A percentile compares a stretch with the other conserved stretches of the same genome.
Conservation (phyloP, 2,888 invertebrate species). For the Ferdinandea cuprea region DNA sequence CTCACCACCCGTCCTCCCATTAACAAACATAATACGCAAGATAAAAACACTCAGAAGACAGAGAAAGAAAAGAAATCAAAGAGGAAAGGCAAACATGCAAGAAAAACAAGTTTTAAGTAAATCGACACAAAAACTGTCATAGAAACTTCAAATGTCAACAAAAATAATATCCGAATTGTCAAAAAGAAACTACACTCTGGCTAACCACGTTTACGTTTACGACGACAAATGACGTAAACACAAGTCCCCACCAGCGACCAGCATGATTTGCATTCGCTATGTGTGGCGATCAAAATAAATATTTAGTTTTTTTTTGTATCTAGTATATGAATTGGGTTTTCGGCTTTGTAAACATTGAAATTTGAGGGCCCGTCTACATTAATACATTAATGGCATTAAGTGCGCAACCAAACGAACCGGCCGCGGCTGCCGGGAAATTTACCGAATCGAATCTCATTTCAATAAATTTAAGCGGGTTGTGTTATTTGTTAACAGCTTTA, state of each 20-base stretch:
- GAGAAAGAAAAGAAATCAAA: neutral
- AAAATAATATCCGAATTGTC: conserved; percentile 29
- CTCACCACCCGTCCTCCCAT: neutral
- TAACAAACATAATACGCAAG: neutral
- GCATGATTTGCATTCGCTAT: conserved; percentile 41
- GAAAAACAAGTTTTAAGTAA: conserved; percentile 28
- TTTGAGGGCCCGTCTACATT: conserved; percentile 60
- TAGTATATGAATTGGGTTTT: conserved; percentile 36
- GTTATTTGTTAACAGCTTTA: conserved; percentile 3
- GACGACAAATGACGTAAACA: conserved; percentile 62
- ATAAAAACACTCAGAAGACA: neutral
- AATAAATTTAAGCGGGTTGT: conserved; percentile 22
- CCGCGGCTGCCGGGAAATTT: neutral
- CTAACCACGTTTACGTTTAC: too few relatives aligned
- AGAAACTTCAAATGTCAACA: conserved; percentile 61
- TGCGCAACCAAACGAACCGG: neutral
- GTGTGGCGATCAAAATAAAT: conserved; percentile 46
- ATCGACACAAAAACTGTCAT: conserved; percentile 46
- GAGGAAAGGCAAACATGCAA: neutral
- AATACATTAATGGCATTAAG: conserved; percentile 8
- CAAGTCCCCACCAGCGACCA: conserved; percentile 13
- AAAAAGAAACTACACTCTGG: conserved; percentile 13
- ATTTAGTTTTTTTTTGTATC: too few relatives aligned
- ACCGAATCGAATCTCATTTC: conserved; percentile 3
- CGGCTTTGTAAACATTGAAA: conserved; percentile 55